These are phyloP conservation scores for Xestia ashworthii DNA, from an alignment of 2,888 invertebrate genomes.

Conservation along the genomic window DNA sequence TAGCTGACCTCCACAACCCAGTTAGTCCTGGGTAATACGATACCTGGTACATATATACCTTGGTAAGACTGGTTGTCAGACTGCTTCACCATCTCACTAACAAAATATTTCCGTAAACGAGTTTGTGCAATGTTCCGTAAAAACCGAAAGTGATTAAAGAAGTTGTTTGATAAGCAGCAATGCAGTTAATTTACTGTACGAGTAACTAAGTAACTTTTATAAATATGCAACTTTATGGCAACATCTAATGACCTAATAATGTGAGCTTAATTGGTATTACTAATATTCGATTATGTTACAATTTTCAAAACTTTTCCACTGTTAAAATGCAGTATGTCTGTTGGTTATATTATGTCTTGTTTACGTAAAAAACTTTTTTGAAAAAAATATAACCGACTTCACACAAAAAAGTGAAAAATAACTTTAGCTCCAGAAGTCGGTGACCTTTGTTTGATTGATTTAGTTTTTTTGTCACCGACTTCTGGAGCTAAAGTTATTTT, in stretches of 20 bases:
- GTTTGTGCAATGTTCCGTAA: not conserved
- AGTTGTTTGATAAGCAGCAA: constrained; percentile 6
- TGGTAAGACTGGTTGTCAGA: too few relatives aligned
- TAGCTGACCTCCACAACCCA: too few relatives aligned
- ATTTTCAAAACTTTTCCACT: constrained; percentile 3
- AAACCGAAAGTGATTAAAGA: constrained; percentile 1
- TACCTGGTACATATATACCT: too few relatives aligned
- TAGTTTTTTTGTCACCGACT: too few relatives aligned
- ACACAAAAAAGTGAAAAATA: too few relatives aligned
- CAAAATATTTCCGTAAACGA: constrained; percentile 9
- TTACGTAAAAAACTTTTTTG: too few relatives aligned
- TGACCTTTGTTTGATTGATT: too few relatives aligned
- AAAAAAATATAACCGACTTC: too few relatives aligned
- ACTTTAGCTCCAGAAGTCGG: too few relatives aligned
- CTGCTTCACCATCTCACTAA: not conserved
- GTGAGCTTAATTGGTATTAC: not conserved
- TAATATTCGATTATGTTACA: not conserved
- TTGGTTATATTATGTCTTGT: too few relatives aligned
- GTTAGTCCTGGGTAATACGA: too few relatives aligned
- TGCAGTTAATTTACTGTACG: not conserved
- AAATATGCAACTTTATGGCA: not conserved
- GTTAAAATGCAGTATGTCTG: not conserved
- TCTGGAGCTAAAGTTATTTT: too few relatives aligned
- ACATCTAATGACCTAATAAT: constrained; percentile 7
- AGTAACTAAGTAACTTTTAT: not conserved